phyloP scores from a whole-genome alignment of 2,797 vertebrate genomes.

The Clarias fuscus region DNA sequence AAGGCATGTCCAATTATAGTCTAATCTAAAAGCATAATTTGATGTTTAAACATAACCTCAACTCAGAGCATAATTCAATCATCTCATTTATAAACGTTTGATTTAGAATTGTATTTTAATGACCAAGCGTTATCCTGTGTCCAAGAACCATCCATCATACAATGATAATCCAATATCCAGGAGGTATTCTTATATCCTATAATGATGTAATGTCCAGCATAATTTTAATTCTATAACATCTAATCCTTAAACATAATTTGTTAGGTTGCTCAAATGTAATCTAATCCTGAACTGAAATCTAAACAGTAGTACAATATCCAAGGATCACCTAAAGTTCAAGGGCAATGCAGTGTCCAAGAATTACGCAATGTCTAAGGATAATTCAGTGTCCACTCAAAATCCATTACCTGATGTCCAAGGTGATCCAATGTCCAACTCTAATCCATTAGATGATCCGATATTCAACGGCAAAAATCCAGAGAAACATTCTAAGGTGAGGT shows the following conservation, averaged over 20 bases:
- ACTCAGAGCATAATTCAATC: neutral
- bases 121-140: too few species aligned
- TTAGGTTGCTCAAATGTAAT: neutral
- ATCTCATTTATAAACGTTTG: neutral
- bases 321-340: neutral
- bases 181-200: neutral
- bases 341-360: neutral
- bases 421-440: neutral
- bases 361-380: neutral
- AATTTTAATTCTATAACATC: neutral
- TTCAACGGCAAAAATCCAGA: neutral
- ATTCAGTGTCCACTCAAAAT: neutral
- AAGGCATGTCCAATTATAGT: neutral
- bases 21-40: neutral
- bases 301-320: too few species aligned
- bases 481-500: neutral
- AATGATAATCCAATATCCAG: too few species aligned
- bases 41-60: neutral
- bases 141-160: too few species aligned
- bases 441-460: neutral
- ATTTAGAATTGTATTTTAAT: too few species aligned
- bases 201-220: too few species aligned
- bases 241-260: neutral
- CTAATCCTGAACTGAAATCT: neutral
- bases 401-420: neutral